These are phyloP conservation scores for Tachysurus fulvidraco DNA, from an alignment of 2,113 vertebrate species.

Conservation along the genomic window DNA sequence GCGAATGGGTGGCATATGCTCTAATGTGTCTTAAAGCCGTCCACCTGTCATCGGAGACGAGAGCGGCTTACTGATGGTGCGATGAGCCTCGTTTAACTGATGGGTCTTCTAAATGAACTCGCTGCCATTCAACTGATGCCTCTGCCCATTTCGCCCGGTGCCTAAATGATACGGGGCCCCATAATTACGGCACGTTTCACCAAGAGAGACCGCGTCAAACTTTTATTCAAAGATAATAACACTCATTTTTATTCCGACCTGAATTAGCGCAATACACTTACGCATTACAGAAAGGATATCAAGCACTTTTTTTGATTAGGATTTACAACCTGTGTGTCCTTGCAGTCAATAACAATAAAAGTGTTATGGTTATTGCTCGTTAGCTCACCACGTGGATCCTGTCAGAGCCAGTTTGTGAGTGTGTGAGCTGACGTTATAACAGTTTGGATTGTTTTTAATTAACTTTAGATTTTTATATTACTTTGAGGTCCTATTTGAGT, in stretches of 20 bases:
- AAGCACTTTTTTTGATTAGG: constrained; percentile 44
- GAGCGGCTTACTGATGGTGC: constrained; percentile 68
- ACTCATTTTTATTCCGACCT: constrained; percentile 56
- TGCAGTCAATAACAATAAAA: constrained; percentile 43
- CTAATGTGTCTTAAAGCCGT: constrained; percentile 80
- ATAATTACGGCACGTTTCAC: constrained; percentile 81
- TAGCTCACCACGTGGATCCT: constrained; percentile 38
- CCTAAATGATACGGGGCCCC: constrained; percentile 76
- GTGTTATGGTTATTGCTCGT: constrained; percentile 47
- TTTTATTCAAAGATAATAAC: constrained; percentile 60
- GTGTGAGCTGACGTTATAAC: constrained; percentile 8
- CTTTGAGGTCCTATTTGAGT: not conserved
- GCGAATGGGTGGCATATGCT: constrained; percentile 68
- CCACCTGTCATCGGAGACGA: constrained; percentile 73
- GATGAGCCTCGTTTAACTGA: constrained; percentile 63
- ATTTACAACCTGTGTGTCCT: constrained; percentile 53
- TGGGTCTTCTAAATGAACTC: constrained; percentile 68
- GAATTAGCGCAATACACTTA: constrained; percentile 47
- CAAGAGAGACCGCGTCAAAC: constrained; percentile 57
- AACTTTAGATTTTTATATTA: not conserved
- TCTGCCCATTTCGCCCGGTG: constrained; percentile 76
- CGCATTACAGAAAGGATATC: constrained; percentile 46
- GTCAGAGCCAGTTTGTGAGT: constrained; percentile 28
- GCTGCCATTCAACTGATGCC: constrained; percentile 76
- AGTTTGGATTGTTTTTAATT: constrained; percentile 10